Conservation (phyloP, 2,797 vertebrate species). For the Paramormyrops hopkinsi region DNA sequence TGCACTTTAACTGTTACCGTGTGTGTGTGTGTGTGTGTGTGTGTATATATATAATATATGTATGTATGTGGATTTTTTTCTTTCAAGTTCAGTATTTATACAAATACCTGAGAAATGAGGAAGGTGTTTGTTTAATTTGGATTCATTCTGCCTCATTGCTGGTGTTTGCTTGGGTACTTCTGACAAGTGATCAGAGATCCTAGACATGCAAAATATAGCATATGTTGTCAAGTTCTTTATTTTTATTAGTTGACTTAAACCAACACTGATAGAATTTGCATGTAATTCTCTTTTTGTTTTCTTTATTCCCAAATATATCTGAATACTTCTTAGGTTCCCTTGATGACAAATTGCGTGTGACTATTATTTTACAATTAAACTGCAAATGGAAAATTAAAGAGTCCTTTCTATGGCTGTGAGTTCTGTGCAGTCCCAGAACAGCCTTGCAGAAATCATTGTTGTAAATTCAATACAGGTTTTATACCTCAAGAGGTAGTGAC, state of each 20-base stretch:
- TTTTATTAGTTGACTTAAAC: not conserved
- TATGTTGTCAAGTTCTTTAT: not conserved
- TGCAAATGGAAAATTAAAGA: not conserved
- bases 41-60: not conserved
- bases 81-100: not conserved
- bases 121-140: not conserved
- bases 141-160: not conserved
- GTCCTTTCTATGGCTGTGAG: not conserved
- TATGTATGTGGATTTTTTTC: not conserved
- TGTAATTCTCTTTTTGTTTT: not conserved
- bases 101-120: not conserved
- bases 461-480: slow-evolving; percentile 48
- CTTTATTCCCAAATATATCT: not conserved
- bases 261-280: not conserved
- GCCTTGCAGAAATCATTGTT: slow-evolving; percentile 23
- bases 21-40: not conserved
- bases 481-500: slow-evolving; percentile 40
- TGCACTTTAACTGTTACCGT: not conserved
- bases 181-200: not conserved
- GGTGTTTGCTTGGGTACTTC: not conserved
- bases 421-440: not conserved
- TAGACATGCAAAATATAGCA: not conserved
- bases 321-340: not conserved
- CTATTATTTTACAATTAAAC: not conserved
- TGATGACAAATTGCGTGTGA: not conserved